Evolutionary conservation across 1,140 invertebrate genomes (phyloP).

Genomic region (Ceratoteleas bidentatus): DNA sequence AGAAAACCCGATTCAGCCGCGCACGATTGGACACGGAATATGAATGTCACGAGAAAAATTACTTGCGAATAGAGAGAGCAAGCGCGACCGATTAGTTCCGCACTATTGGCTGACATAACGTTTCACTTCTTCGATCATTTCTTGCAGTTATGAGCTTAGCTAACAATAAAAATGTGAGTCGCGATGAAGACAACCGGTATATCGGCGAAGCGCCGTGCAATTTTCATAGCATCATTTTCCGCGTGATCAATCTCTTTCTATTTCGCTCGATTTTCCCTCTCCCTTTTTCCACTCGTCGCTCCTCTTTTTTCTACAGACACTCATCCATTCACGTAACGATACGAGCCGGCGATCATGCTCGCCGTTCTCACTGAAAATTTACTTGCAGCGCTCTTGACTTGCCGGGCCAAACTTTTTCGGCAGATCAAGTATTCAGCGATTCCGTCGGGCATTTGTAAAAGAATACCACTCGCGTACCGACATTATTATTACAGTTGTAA

Average conservation of each 20-base stretch:
- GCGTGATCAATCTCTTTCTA: slow-evolving; percentile 50
- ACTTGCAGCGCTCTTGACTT: slow-evolving; percentile 23
- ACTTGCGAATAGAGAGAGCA: slow-evolving; percentile 15
- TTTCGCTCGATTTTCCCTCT: slow-evolving; percentile 11
- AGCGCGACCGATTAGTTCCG: slow-evolving; percentile 10
- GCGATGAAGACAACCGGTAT: slow-evolving; percentile 2
- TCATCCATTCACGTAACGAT: slow-evolving; percentile 59
- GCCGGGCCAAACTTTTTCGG: slow-evolving; percentile 3
- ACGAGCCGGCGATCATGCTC: slow-evolving; percentile 43
- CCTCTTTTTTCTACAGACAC: slow-evolving; percentile 26
- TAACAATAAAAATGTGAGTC: slow-evolving; percentile 28
- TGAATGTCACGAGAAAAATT: slow-evolving; percentile 10
- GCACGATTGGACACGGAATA: background rate
- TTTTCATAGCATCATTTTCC: slow-evolving; percentile 54
- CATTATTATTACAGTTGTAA: background rate
- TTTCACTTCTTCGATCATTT: slow-evolving; percentile 15
- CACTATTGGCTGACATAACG: slow-evolving; percentile 7
- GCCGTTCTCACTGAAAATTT: slow-evolving; percentile 25
- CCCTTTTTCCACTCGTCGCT: slow-evolving; percentile 1
- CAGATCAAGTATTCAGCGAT: slow-evolving; percentile 25
- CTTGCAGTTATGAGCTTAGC: slow-evolving; percentile 14
- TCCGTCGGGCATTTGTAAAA: background rate
- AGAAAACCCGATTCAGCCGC: background rate
- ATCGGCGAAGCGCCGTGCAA: slow-evolving; percentile 29
- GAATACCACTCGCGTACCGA: background rate